Evolutionary conservation across 1,140 invertebrate species (phyloP).

Genomic region (Caenorhabditis tropicalis): DNA sequence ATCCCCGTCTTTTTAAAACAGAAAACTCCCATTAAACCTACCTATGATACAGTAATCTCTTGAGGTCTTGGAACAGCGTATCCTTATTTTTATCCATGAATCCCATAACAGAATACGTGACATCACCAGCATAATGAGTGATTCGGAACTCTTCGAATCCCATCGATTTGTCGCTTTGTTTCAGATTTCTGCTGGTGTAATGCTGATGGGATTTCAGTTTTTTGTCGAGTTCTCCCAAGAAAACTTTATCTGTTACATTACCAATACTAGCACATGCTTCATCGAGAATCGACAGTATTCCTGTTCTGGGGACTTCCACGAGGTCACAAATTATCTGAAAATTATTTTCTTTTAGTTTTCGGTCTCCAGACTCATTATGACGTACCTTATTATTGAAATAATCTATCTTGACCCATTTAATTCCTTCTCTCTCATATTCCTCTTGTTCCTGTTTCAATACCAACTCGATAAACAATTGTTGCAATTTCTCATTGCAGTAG

Average conservation of each 20-base stretch:
- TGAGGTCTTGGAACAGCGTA: conserved; percentile 79
- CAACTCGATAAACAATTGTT: conserved; percentile 81
- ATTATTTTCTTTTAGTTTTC: background rate
- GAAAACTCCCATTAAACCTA: conserved; percentile 2
- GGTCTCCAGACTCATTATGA: background rate
- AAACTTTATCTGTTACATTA: conserved; percentile 60
- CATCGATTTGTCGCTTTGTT: conserved; percentile 69
- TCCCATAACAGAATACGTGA: conserved; percentile 78
- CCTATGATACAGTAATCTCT: conserved; percentile 80
- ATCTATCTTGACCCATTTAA: conserved; percentile 77
- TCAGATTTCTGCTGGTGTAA: conserved; percentile 72
- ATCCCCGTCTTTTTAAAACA: no score
- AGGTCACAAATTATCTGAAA: conserved; percentile 78
- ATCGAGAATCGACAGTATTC: conserved; percentile 79
- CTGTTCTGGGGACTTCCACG: conserved; percentile 75
- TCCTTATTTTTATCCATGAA: conserved; percentile 82
- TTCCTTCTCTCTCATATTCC: conserved; percentile 79
- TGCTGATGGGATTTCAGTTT: conserved; percentile 76
- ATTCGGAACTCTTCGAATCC: conserved; percentile 75
- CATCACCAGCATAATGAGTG: conserved; percentile 80
- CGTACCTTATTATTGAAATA: conserved; percentile 79
- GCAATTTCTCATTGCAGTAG: conserved; percentile 84
- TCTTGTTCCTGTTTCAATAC: conserved; percentile 81
- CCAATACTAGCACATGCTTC: conserved; percentile 77
- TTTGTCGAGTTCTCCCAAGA: conserved; percentile 76